Evolutionary conservation across 2,797 vertebrate species (phyloP).

Genomic region (Catharus ustulatus): DNA sequence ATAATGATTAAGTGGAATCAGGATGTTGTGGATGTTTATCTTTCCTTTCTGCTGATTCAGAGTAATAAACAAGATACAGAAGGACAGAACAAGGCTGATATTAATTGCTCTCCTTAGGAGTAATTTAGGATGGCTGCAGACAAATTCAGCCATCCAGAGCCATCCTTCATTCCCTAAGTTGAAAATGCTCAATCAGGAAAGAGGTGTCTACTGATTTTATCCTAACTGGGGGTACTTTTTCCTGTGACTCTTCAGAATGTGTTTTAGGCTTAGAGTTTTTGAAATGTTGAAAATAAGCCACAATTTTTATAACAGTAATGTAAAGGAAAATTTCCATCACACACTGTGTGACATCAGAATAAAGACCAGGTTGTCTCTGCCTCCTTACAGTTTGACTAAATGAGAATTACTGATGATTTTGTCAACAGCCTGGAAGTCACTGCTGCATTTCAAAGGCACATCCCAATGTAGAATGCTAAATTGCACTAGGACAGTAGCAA

Average conservation of each 20-base stretch:
- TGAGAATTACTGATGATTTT: neutral
- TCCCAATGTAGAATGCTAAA: neutral
- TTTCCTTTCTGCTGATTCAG: neutral
- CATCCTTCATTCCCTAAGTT: neutral
- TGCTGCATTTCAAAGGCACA: slow-evolving; percentile 19
- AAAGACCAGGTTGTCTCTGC: neutral
- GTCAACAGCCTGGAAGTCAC: neutral
- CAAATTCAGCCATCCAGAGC: neutral
- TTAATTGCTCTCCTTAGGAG: neutral
- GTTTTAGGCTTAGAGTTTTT: neutral
- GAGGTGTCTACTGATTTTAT: neutral
- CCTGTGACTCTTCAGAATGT: neutral
- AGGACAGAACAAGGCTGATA: neutral
- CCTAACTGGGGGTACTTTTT: accelerated
- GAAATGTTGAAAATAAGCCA: neutral
- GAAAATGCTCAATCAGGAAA: neutral
- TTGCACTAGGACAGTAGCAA: neutral
- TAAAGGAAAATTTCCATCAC: neutral
- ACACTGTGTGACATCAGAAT: neutral
- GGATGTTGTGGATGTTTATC: neutral
- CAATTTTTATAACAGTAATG: neutral
- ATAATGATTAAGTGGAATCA: neutral
- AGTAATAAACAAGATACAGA: neutral
- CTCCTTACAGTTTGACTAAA: neutral
- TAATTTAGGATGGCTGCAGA: neutral